A percentile compares a stretch with the other conserved stretches of the same genome.
phyloP scores from a whole-genome alignment of 2,888 invertebrate species.

The Metacarcinus magister region DNA sequence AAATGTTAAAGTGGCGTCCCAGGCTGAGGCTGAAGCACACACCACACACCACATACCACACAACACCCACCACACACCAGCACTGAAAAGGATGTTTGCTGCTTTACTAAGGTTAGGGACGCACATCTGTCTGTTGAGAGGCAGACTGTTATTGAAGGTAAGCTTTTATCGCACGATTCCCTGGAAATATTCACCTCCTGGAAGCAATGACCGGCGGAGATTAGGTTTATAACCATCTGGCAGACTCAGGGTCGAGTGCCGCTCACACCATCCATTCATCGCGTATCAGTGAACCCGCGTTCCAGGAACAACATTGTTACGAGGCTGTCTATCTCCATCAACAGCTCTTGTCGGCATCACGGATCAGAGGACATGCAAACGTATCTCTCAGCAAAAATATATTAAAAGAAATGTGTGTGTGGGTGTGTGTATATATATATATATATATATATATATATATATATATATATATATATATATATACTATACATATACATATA shows the following conservation, averaged over 20 bases:
- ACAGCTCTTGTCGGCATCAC: not conserved
- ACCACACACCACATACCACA: not conserved
- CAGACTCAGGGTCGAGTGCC: too few relatives aligned
- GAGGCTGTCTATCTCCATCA: not conserved
- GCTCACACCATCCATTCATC: not conserved
- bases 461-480: not conserved
- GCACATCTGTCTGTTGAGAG: not conserved
- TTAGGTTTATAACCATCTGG: too few relatives aligned
- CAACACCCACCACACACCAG: not conserved
- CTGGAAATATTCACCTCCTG: not conserved
- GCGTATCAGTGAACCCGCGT: too few relatives aligned
- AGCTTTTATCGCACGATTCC: not conserved
- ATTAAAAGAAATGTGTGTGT: too few relatives aligned
- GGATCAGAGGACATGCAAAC: not conserved
- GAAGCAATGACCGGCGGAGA: not conserved
- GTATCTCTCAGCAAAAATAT: too few relatives aligned
- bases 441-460: too few relatives aligned
- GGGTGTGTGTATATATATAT: too few relatives aligned
- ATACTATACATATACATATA: not conserved
- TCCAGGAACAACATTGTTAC: not conserved
- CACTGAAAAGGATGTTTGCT: not conserved
- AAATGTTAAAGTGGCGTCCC: not conserved
- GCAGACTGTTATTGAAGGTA: not conserved
- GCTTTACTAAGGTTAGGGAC: not conserved
- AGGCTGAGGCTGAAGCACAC: not conserved